Evolutionary conservation across 2,113 vertebrate genomes (phyloP).

Genomic region (Galeopterus variegatus): DNA sequence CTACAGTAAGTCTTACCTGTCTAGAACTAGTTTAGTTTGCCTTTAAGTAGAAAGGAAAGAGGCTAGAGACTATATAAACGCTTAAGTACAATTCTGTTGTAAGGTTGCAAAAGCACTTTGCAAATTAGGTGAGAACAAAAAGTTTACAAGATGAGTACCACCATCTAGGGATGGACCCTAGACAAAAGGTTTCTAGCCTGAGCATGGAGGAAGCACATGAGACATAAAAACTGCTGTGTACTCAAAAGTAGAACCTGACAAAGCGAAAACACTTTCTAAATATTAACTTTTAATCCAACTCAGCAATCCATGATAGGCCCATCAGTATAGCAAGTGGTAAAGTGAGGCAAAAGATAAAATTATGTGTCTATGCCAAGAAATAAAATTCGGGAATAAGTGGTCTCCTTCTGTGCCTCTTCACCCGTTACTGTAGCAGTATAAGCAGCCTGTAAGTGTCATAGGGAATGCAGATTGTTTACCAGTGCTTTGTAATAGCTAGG

Average conservation of each 20-base stretch:
- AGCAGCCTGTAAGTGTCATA: neutral
- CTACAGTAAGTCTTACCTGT: slow-evolving; percentile 8
- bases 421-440: neutral
- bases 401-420: neutral
- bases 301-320: slow-evolving; percentile 54
- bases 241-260: slow-evolving; percentile 76
- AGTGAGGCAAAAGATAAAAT: slow-evolving; percentile 66
- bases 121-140: slow-evolving; percentile 54
- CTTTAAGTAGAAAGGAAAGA: slow-evolving; percentile 41
- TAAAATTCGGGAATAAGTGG: slow-evolving; percentile 63
- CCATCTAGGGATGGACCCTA: slow-evolving; percentile 47
- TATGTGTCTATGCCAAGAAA: slow-evolving; percentile 57
- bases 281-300: slow-evolving; percentile 80
- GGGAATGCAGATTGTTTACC: slow-evolving; percentile 43
- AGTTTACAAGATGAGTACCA: slow-evolving; percentile 30
- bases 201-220: slow-evolving; percentile 63
- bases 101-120: slow-evolving; percentile 34
- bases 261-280: slow-evolving; percentile 82
- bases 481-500: neutral
- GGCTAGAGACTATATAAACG: neutral
- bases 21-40: slow-evolving; percentile 34
- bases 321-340: slow-evolving; percentile 64
- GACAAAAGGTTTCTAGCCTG: slow-evolving; percentile 60
- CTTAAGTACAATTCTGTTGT: slow-evolving; percentile 1
- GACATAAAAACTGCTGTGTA: slow-evolving; percentile 79